Base-by-base conservation (phyloP, 1,140 invertebrate species). In the Bombus sylvicola region DNA sequence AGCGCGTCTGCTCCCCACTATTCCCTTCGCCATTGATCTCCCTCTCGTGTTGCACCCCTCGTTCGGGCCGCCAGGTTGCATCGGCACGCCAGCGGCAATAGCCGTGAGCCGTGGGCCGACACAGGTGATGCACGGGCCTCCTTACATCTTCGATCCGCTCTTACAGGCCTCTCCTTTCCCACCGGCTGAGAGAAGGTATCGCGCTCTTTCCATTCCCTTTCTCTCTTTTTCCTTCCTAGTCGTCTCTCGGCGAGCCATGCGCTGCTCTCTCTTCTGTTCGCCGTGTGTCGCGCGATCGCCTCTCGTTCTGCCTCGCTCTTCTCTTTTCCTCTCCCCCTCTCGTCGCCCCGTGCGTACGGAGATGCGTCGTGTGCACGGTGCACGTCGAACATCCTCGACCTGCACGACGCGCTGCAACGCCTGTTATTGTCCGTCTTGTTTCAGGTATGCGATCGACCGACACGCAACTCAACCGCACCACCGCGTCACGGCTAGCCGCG, bases 121-220 rank as follows among this genome's bases (percentile, higher is more conserved):
- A 92, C 92, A 92, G 91, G 92, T 93, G 92, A 93, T 93, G 89
- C 91, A 92, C 92, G 90, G 88, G 89, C 86, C 90, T 89, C 85
- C 92, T 93, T 92, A 93, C 92, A 93, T 92, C 92, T 92, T 91
- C 89, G 88, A 92, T 92, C 88, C 92, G 89, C 91, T 92, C 90
- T 87, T 81, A 31, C 64, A 80, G 90, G 77, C 83, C 90, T 88
- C 89, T 90, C 91, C 88, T 93, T 92, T 93, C 92, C 92, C 92
- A 92, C 89, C 87, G 91, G 74, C 78, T 86, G 72, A n/a, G 28
- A 37, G 66, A 86, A 73, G 73, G 80, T 80, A 88, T 84, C 83
- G 64, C 79, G 59, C 59, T 47, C n/a, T 76, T 59, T 66, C 15
- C 86, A 68, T 34, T 31, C 39, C 31, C 47, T 25, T 68, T 71